Conservation (phyloP, 2,888 invertebrate species). For the Gymnocheta viridis region DNA sequence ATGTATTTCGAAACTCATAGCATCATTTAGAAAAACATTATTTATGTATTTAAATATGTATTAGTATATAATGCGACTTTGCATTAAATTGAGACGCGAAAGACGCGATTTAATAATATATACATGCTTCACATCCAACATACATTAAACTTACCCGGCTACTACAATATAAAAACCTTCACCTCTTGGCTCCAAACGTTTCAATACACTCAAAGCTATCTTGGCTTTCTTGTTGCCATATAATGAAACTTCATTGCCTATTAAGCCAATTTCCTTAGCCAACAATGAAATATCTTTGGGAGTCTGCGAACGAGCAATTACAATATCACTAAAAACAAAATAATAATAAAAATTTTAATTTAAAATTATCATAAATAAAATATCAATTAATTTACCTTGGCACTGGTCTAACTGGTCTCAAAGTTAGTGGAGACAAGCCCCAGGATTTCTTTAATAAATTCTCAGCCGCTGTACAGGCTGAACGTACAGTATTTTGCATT, state of each 20-base stretch:
- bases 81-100: too few relatives aligned
- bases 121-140: not conserved
- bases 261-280: constrained; percentile 92
- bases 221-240: constrained; percentile 98
- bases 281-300: constrained; percentile 91
- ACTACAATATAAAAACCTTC: constrained; percentile 97
- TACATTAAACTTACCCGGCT: constrained; percentile 87
- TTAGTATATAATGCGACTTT: too few relatives aligned
- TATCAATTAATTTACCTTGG: constrained; percentile 86
- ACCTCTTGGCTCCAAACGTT: constrained; percentile 86
- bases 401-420: constrained; percentile 87
- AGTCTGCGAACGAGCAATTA: constrained; percentile 92
- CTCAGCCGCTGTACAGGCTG: constrained; percentile 87
- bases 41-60: too few relatives aligned
- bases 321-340: constrained; percentile 88
- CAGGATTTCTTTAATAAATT: constrained; percentile 85
- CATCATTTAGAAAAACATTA: too few relatives aligned
- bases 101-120: not conserved
- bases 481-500: constrained; percentile 95
- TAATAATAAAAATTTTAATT: not conserved
- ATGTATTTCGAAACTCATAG: too few relatives aligned
- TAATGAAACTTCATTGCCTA: constrained; percentile 90
- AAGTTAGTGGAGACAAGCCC: constrained; percentile 87
- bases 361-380: not conserved
- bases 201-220: constrained; percentile 90